Conservation (phyloP, 1,140 invertebrate species). For the Apis laboriosa region DNA sequence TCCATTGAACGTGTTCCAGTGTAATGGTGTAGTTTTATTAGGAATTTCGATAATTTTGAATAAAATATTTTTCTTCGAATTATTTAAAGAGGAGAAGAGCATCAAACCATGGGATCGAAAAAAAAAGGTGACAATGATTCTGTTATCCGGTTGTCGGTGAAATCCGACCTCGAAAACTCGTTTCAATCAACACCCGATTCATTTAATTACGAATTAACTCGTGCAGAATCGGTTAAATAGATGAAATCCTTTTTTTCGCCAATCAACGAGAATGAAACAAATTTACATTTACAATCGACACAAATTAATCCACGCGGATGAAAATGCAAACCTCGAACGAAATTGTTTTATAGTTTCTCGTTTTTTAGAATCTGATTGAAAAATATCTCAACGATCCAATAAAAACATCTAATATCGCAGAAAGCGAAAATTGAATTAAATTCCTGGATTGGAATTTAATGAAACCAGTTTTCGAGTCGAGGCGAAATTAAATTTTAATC, state of each 20-base stretch:
- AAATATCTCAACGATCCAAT: not conserved
- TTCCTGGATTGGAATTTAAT: no score
- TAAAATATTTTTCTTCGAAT: no score
- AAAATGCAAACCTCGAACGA: not conserved
- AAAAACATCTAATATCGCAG: not conserved
- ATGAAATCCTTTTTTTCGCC: not conserved
- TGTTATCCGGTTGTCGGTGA: not conserved
- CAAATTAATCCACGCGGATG: not conserved
- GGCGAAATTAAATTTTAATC: no score
- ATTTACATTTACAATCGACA: no score
- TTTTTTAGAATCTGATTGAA: not conserved
- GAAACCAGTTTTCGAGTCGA: no score
- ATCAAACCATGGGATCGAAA: not conserved
- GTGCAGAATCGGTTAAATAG: not conserved
- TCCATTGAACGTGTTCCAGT: no score
- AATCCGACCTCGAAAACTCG: not conserved
- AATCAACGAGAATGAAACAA: not conserved
- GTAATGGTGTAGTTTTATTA: no score
- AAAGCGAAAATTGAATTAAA: no score
- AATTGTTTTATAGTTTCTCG: not conserved
- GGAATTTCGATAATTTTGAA: no score
- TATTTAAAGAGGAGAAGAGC: not conserved
- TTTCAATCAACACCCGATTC: not conserved
- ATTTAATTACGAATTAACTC: constrained; percentile 15
- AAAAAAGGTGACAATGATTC: not conserved